Percentiles rank a stretch among this genome's conserved stretches.
phyloP scores from a whole-genome alignment of 2,797 vertebrate genomes.

The Sternarchorhynchus goeldii region DNA sequence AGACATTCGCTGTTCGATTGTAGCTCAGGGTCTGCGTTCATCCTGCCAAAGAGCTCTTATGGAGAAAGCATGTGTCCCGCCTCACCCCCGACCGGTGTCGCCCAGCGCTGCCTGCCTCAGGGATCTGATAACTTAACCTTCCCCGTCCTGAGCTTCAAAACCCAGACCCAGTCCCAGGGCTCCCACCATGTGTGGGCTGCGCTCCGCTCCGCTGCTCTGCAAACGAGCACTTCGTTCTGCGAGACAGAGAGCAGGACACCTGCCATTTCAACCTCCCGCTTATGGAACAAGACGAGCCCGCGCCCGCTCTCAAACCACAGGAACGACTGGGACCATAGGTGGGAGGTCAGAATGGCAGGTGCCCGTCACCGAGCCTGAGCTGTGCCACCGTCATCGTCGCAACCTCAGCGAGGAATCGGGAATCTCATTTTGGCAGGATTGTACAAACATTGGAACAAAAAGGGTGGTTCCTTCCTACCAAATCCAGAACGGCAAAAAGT shows the following conservation, averaged over 20 bases:
- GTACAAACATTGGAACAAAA: too few species aligned
- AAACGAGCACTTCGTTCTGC: slow-evolving; percentile 63
- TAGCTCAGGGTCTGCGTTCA: background rate
- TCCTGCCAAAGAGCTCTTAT: slow-evolving; percentile 58
- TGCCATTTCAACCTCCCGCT: slow-evolving; percentile 35
- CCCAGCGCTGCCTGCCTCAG: slow-evolving; percentile 56
- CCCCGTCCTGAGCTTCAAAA: slow-evolving; percentile 65
- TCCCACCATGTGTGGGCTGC: slow-evolving; percentile 72
- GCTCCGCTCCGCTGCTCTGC: slow-evolving; percentile 60
- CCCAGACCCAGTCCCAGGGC: slow-evolving; percentile 49
- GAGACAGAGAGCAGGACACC: slow-evolving; percentile 43
- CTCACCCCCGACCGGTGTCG: slow-evolving; percentile 42
- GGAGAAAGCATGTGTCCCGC: slow-evolving; percentile 73
- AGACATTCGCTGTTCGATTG: slow-evolving; percentile 41
- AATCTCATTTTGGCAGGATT: too few species aligned
- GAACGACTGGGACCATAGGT: too few species aligned
- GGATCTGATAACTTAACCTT: slow-evolving; percentile 69
- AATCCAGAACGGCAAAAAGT: too few species aligned
- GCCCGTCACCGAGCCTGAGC: too few species aligned
- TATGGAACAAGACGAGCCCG: background rate
- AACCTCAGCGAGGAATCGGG: too few species aligned
- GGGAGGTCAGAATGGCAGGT: too few species aligned
- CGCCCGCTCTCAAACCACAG: too few species aligned
- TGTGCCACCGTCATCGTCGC: background rate
- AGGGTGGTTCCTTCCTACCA: too few species aligned